A percentile compares a stretch with the other conserved stretches of the same genome.
Evolutionary conservation across 2,797 vertebrate species (phyloP).

Genomic region (Bryconaethiops microstoma): DNA sequence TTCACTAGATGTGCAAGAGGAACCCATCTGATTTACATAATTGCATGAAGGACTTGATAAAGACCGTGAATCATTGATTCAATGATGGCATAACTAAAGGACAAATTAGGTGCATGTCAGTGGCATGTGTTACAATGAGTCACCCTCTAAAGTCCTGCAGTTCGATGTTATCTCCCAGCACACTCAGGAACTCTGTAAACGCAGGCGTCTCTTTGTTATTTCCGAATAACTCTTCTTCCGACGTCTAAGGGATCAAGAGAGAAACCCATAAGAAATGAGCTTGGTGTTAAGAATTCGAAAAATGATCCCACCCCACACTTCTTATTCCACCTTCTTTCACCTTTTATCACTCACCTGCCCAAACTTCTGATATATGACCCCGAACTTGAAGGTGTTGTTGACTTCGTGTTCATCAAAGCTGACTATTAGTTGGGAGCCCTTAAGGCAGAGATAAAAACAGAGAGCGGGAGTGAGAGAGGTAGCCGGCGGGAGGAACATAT

Average conservation of each 20-base stretch:
- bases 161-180: slow-evolving; percentile 89
- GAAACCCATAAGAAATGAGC: background rate
- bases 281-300: background rate
- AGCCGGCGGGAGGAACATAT: slow-evolving; percentile 46
- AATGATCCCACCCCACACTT: background rate
- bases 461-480: slow-evolving; percentile 18
- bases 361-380: slow-evolving; percentile 95
- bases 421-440: slow-evolving; percentile 96
- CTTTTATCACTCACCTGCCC: slow-evolving; percentile 84
- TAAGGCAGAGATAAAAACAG: slow-evolving; percentile 38
- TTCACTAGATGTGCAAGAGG: background rate
- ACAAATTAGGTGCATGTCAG: background rate
- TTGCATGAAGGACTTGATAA: background rate
- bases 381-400: slow-evolving; percentile 98
- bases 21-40: background rate
- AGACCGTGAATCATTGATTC: background rate
- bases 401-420: slow-evolving; percentile 95
- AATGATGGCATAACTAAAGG: background rate
- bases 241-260: slow-evolving; percentile 75
- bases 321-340: background rate
- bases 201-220: slow-evolving; percentile 93
- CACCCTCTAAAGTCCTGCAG: slow-evolving; percentile 97
- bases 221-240: slow-evolving; percentile 93
- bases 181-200: slow-evolving; percentile 88
- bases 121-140: slow-evolving; percentile 29